Evolutionary conservation across 2,113 vertebrate genomes (phyloP), one percentile per base, ranked within the genome.

Genomic region (Indicator indicator): DNA sequence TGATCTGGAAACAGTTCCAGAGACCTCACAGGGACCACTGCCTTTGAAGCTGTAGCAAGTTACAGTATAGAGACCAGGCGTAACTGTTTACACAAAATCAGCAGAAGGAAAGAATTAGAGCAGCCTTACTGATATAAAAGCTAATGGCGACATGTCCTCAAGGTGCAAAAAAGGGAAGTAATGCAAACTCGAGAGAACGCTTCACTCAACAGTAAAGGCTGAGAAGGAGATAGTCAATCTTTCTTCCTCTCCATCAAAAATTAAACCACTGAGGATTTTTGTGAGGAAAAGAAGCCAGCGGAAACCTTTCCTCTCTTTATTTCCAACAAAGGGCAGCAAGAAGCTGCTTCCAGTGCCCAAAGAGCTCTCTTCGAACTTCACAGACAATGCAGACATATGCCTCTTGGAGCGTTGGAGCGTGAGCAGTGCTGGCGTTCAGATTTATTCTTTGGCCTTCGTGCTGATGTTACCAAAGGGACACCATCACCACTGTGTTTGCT

Each of bases 51-150:
- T 74, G 48, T 52, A 71, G 48, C 26, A 68, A 55, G 65, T 40
- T 54, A 40, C 59, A 80, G 78, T n/a, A 27, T 0, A 52, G 71
- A 72, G 44, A 93, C 65, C 50, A 55, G 9, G 38, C 46, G 3
- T 10, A 56, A 81, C 1, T 64, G 48, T 88, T 80, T 60, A 9
- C 76, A 90, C 36, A 64, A 92, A 81, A 74, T 86, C 83, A 83
- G 72, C 38, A 77, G 69, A 78, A 63, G 52, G 75, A 30, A 95
- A 81, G 60, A 74, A 83, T 83, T 32, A 86, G 69, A 91, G 73
- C 79, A 90, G 73, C 48, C 65, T 81, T 70, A 21, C 32, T 86
- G 56, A 83, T 26, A 52, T 5, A 83, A 67, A 83, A 86, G 56
- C 69, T 78, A 56, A 73, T 63, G 65, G 48, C 2, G 11, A 70